Conservation (phyloP, 2,888 invertebrate genomes). For the Mythimna lalbum region DNA sequence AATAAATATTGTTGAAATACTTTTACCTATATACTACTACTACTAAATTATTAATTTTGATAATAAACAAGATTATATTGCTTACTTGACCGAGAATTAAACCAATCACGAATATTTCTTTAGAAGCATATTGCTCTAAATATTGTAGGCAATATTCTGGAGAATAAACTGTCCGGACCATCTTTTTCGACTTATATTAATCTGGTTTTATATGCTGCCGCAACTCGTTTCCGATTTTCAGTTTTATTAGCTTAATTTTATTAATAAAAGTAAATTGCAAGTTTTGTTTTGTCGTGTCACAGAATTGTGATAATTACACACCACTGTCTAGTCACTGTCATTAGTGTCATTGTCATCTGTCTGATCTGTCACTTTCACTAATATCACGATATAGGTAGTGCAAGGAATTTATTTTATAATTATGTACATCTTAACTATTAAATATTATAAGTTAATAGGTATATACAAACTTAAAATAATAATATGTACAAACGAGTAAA, state of each 20-base stretch:
- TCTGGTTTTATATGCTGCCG: conserved; percentile 23
- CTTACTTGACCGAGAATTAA: conserved; percentile 95
- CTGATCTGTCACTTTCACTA: not conserved
- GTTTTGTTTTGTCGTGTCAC: conserved; percentile 62
- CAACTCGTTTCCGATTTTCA: conserved; percentile 7
- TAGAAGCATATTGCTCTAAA: conserved; percentile 91
- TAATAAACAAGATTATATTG: not conserved
- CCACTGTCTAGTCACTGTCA: conserved; percentile 15
- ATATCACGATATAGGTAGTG: conserved; percentile 6
- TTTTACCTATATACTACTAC: too few relatives aligned
- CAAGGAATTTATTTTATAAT: too few relatives aligned
- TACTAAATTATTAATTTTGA: not conserved
- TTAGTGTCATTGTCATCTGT: not conserved
- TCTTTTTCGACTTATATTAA: conserved; percentile 73
- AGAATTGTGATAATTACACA: conserved; percentile 22
- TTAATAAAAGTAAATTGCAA: conserved; percentile 19
- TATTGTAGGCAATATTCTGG: conserved; percentile 93
- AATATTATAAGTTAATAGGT: too few relatives aligned
- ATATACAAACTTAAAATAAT: too few relatives aligned
- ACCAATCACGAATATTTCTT: conserved; percentile 93
- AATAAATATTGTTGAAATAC: not conserved
- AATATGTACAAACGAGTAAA: too few relatives aligned
- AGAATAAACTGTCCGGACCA: conserved; percentile 93
- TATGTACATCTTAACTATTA: too few relatives aligned
- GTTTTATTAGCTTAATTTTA: conserved; percentile 29